Evolutionary conservation across 2,113 vertebrate species (phyloP).

Genomic region (Myrmophylax atrothorax): DNA sequence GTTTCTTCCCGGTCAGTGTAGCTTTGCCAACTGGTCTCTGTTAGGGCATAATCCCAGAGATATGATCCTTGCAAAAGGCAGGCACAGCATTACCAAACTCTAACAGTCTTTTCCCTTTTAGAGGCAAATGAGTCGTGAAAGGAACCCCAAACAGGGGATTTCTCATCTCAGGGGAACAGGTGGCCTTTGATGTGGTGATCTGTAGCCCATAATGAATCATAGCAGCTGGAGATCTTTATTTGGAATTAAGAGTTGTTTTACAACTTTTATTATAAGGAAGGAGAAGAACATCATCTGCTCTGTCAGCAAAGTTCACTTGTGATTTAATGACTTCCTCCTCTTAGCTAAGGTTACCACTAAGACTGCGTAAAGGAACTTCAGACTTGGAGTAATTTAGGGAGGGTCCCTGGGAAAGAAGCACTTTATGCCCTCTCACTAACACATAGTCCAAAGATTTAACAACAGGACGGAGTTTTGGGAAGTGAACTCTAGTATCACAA

Average conservation of each 20-base stretch:
- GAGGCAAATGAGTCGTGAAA: background rate
- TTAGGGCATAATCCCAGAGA: background rate
- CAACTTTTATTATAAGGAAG: background rate
- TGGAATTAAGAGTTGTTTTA: background rate
- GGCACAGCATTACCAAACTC: background rate
- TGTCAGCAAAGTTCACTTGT: background rate
- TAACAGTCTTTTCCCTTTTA: background rate
- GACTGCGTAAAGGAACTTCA: background rate
- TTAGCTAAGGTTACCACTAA: background rate
- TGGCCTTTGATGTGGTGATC: background rate
- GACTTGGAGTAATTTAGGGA: background rate
- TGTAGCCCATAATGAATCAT: background rate
- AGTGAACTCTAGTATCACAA: background rate
- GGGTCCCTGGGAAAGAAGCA: background rate
- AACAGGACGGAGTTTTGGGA: background rate
- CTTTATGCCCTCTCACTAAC: accelerated
- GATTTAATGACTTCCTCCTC: background rate
- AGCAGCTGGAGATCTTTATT: background rate
- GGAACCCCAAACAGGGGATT: background rate
- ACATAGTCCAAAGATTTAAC: background rate
- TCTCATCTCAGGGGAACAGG: background rate
- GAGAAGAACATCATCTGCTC: background rate
- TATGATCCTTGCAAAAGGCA: background rate
- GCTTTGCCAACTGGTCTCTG: background rate
- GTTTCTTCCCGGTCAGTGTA: background rate